These are phyloP conservation scores for Ariopsis seemanni DNA, from an alignment of 2,113 vertebrate genomes.

Conservation along the genomic window DNA sequence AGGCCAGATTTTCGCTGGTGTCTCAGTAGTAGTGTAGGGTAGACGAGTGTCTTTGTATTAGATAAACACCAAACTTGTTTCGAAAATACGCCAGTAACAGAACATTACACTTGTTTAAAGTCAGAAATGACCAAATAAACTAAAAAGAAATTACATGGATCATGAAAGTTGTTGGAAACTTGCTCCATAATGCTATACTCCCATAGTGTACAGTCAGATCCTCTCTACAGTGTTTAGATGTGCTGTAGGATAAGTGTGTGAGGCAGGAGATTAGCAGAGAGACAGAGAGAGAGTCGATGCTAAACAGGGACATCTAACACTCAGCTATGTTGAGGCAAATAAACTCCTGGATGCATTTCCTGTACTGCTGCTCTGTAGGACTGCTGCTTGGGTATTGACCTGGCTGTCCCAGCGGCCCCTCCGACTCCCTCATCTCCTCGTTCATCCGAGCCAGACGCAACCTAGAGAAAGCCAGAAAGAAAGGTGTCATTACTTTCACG, in stretches of 20 bases:
- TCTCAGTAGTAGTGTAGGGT: background rate
- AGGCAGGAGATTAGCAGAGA: background rate
- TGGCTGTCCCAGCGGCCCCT: slow-evolving; percentile 87
- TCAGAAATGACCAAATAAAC: background rate
- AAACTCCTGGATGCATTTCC: slow-evolving; percentile 96
- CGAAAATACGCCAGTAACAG: too few species aligned
- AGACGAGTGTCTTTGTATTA: background rate
- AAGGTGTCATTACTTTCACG: background rate
- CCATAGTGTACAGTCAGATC: too few species aligned
- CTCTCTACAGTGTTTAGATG: background rate
- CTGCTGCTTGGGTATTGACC: slow-evolving; percentile 89
- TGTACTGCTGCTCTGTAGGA: slow-evolving; percentile 96
- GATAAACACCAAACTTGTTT: background rate
- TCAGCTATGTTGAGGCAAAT: slow-evolving; percentile 93
- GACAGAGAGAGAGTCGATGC: background rate
- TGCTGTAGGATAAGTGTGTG: background rate
- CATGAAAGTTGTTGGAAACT: background rate
- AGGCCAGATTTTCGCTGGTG: background rate
- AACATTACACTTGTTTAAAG: background rate
- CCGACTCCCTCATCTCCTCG: slow-evolving; percentile 95
- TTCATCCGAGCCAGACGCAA: slow-evolving; percentile 95
- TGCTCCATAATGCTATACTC: background rate
- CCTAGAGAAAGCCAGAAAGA: slow-evolving; percentile 63
- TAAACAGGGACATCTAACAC: slow-evolving; percentile 72
- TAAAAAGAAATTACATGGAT: background rate